Evolutionary conservation across 2,888 invertebrate genomes (phyloP), one percentile per base, ranked within the genome.

Genomic region (Axea sp.): DNA sequence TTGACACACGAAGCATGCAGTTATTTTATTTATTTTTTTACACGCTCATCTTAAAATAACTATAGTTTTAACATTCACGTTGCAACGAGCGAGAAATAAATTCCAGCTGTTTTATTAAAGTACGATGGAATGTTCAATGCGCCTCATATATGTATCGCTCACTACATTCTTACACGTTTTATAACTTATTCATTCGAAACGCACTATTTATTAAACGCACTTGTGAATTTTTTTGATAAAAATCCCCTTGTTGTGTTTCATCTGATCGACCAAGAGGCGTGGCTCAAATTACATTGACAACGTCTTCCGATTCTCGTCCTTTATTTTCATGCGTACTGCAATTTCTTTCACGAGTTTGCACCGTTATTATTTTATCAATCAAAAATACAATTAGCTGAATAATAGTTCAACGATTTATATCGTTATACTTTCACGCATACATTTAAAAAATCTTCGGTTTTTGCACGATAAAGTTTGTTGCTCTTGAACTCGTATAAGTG

Each of bases 101-200:
- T 73, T 73, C 62, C 72, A 65, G 59, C 65, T 65, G 53, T 73
- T 73, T 65, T 59, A 65, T 65, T 65, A 53, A 73, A 73, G 65
- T 24, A 35, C 49, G 55, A 72, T 72, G 64, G 72, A 64, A 72
- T 64, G 39, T 45, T 57, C 64, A 28, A 51, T 22, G 41, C 26
- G 43, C 11, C 8, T 12, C 33, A 19, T 22, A 57, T 72, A 14
- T 64, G 64, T 64, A 64, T 57, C 64, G 14, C 14, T 22, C 17
- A 12, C 62, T 17, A 33, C 71, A 71, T 64, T 62, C 57, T 71
- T 71, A 64, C 62, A 64, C 72, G 64, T 57, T 64, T 71, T 43
- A 71, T 64, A 53, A 55, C 64, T 64, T 71, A 64, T 53, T 47
- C 41, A 37, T 60, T 51, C 28, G 41, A 60, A 62, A 19, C 14